Evolutionary conservation across 2,113 vertebrate genomes (phyloP).

Genomic region (Protobothrops mucrosquamatus): DNA sequence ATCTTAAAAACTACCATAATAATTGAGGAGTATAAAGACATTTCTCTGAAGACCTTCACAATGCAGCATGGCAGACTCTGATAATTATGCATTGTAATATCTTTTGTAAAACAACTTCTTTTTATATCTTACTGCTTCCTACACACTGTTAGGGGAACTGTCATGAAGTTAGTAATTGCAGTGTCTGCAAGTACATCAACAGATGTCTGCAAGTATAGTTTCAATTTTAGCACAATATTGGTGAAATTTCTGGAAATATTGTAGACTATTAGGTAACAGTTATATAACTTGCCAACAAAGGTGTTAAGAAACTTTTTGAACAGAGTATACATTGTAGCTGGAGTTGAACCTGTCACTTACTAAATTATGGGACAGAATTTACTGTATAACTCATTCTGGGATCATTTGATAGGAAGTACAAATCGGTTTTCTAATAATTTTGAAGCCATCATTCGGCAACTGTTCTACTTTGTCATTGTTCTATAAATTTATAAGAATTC

Average conservation of each 20-base stretch:
- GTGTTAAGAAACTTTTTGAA: not conserved
- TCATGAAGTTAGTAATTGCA: conserved; percentile 5
- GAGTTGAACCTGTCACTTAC: not conserved
- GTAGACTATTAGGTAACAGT: not conserved
- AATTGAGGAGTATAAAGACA: not conserved
- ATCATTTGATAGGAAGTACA: not conserved
- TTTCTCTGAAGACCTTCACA: not conserved
- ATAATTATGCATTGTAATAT: conserved; percentile 25
- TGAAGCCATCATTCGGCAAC: not conserved
- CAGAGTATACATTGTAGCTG: not conserved
- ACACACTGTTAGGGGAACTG: not conserved
- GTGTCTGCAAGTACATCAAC: not conserved
- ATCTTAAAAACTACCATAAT: not conserved
- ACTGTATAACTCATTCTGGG: not conserved
- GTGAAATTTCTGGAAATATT: not conserved
- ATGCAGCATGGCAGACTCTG: not conserved
- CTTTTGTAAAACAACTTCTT: conserved; percentile 14
- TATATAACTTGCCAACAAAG: not conserved
- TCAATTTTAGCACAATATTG: not conserved
- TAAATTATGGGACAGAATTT: not conserved
- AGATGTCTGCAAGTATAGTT: not conserved
- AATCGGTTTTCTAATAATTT: not conserved
- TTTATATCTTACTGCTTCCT: not conserved
- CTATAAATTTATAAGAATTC: not conserved
- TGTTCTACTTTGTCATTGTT: not conserved